These are phyloP conservation scores for Choristoneura rosaceana DNA, from an alignment of 2,888 invertebrate genomes.

Conservation along the genomic window DNA sequence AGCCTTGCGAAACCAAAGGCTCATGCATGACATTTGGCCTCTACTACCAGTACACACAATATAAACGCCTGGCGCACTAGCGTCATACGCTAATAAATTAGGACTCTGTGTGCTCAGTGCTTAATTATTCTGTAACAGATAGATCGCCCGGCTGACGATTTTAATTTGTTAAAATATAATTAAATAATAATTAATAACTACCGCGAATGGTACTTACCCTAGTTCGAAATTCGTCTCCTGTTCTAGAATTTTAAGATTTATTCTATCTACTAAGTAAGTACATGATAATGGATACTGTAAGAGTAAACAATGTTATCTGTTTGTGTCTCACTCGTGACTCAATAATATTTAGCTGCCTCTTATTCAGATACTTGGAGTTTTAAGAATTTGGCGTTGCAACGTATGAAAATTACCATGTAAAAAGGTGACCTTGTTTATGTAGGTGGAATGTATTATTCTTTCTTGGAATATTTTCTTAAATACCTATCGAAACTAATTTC, in stretches of 20 bases:
- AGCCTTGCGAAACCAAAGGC: slow-evolving; percentile 72
- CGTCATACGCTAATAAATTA: slow-evolving; percentile 40
- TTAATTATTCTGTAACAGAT: slow-evolving; percentile 27
- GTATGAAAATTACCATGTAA: slow-evolving; percentile 28
- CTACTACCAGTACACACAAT: slow-evolving; percentile 34
- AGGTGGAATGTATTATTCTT: slow-evolving; percentile 4
- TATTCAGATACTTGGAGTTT: slow-evolving; percentile 33
- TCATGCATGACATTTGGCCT: slow-evolving; percentile 58
- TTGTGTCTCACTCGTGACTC: slow-evolving; percentile 38
- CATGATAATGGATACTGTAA: slow-evolving; percentile 24
- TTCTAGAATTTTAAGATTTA: slow-evolving; percentile 11
- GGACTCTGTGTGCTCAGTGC: slow-evolving; percentile 24
- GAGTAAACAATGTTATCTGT: slow-evolving; percentile 42
- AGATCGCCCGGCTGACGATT: slow-evolving; percentile 7
- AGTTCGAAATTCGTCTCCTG: background rate
- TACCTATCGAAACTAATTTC: too few relatives aligned
- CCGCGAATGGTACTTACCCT: background rate
- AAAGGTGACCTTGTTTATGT: slow-evolving; percentile 22
- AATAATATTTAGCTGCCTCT: slow-evolving; percentile 35
- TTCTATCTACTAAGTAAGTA: background rate
- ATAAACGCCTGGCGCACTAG: slow-evolving; percentile 32
- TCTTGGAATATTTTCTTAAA: background rate
- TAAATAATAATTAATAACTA: slow-evolving; percentile 2
- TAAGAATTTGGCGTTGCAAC: slow-evolving; percentile 33
- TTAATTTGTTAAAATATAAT: slow-evolving; percentile 8